Evolutionary conservation across 2,888 invertebrate species (phyloP).

Genomic region (Lordiphosa andalusiaca): DNA sequence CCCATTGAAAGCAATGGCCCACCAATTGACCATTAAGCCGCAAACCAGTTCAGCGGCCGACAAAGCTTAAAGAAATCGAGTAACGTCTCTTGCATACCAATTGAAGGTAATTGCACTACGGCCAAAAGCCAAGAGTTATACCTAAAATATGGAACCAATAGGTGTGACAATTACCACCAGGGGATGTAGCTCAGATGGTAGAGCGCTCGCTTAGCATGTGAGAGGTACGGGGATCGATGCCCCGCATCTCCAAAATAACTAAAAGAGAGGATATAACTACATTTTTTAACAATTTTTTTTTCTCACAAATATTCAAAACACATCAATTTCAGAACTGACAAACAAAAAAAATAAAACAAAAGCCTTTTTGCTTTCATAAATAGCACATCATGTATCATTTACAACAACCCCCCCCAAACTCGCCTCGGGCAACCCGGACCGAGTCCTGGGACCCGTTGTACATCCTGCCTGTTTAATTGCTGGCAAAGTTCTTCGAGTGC

Average conservation of each 20-base stretch:
- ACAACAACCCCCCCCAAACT: constrained; percentile 31
- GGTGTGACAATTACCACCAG: constrained; percentile 32
- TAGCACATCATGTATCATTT: constrained; percentile 79
- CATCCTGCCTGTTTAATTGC: constrained; percentile 78
- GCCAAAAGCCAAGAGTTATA: constrained; percentile 31
- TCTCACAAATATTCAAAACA: too few relatives aligned
- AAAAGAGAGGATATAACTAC: constrained; percentile 3
- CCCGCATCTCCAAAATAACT: constrained; percentile 79
- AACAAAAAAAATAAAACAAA: too few relatives aligned
- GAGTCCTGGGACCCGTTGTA: constrained; percentile 16
- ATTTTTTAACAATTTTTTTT: constrained; percentile 25
- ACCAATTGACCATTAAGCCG: too few relatives aligned
- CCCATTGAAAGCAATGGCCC: too few relatives aligned
- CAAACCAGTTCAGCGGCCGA: too few relatives aligned
- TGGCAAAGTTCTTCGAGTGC: constrained; percentile 76
- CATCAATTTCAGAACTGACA: too few relatives aligned
- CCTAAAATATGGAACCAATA: constrained; percentile 31
- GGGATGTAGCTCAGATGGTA: constrained; percentile 81
- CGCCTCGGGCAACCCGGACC: constrained; percentile 1
- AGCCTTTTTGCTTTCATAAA: constrained; percentile 32
- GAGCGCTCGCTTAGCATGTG: constrained; percentile 81
- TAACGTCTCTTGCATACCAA: too few relatives aligned
- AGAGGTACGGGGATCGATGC: constrained; percentile 81
- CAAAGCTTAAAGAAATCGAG: too few relatives aligned
- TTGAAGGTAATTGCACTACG: constrained; percentile 4